Base-by-base conservation (phyloP, 2,888 invertebrate species). In the Drosophila lacicola region DNA sequence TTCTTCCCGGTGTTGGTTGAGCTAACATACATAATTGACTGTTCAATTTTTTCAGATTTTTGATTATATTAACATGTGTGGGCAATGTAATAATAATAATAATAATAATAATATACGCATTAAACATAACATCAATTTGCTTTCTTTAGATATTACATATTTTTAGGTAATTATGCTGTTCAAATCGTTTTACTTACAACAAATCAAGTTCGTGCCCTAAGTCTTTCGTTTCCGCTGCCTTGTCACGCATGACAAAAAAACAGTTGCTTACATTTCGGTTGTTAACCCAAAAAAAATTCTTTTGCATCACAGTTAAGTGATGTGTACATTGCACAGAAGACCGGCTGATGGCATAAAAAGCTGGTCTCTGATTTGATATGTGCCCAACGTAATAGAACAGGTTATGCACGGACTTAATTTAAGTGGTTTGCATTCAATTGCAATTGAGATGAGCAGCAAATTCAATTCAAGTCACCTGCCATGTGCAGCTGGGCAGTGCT, bases 151-250 rank as follows among this genome's bases (percentile, higher is more conserved):
- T 47, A 25, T 53, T 45, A 47, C 46, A 44, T 34, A 51, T 50
- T 50, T 49, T 45, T 29, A 29, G 19, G n/a, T 39, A 55, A 39
- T 55, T 54, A 50, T 13, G 0, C 33, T 42, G 36, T 13, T 9
- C 0, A 37, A 33, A 13, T 13, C 29, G 9, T 0, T 3, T 11
- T 33, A 2, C 45, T 47, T 19, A 34, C 21, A 13, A 34, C 44
- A 13, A 29, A 57, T 60, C 66, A 66, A 71, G 89, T 78, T 89
- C 51, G 88, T 70, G 74, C 39, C 70, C 57, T 70, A 64, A 81
- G 88, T 87, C 79, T 62, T 87, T 71, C 46, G 77, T 64, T 60
- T 66, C 29, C 34, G 29, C 41, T 29, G 50, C 33, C 61, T 57
- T 68, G 60, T 60, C 42, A 51, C 37, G 76, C 63, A 56, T 63